Conservation (phyloP, 2,888 invertebrate genomes). For the Arctia plantaginis region DNA sequence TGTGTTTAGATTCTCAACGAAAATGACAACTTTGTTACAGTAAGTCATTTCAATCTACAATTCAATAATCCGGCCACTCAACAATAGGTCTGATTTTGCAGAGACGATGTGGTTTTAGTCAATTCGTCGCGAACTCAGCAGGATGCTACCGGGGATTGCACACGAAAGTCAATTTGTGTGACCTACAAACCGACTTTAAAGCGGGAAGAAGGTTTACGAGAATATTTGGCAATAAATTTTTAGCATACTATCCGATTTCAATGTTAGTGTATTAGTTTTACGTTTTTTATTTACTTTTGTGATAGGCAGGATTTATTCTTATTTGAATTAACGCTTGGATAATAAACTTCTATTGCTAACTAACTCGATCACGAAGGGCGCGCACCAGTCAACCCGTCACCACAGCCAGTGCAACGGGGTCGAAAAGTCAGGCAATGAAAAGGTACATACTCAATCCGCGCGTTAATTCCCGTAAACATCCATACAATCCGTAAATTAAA, state of each 20-base stretch:
- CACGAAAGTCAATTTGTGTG: constrained; percentile 2
- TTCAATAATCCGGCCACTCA: background rate
- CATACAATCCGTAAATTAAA: no score
- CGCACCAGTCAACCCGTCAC: no score
- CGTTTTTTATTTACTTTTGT: background rate
- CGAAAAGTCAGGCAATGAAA: no score
- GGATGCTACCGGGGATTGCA: constrained; percentile 1
- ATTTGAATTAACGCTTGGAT: no score
- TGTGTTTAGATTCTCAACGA: background rate
- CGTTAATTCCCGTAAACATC: no score
- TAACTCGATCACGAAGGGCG: no score
- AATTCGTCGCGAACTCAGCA: background rate
- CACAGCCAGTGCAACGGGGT: no score
- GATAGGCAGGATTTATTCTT: no score
- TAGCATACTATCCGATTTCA: background rate
- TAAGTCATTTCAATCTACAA: background rate
- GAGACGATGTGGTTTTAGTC: background rate
- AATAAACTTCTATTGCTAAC: no score
- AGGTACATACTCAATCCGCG: no score
- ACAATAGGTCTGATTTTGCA: background rate
- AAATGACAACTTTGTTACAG: background rate
- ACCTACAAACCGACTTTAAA: background rate
- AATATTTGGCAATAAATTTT: background rate
- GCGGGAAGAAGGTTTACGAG: background rate
- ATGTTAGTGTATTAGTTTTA: background rate